Percentiles rank a stretch among this genome's conserved stretches.
Conservation (phyloP, 1,140 invertebrate species). For the Brachionus rotundiformis region DNA sequence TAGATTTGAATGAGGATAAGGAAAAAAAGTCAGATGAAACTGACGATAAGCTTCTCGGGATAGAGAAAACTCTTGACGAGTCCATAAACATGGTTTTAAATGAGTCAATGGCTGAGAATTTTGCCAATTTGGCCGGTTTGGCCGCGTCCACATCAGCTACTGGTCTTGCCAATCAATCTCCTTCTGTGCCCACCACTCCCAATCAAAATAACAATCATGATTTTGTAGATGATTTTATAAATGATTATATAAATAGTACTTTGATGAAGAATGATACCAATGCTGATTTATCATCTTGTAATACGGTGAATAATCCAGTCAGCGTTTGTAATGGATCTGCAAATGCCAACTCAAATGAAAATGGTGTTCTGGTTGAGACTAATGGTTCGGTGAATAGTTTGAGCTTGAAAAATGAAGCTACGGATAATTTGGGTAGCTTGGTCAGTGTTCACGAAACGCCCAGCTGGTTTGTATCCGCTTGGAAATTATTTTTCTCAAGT, state of each 20-base stretch:
- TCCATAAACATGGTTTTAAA: constrained; percentile 32
- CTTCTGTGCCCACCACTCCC: neutral
- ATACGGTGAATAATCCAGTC: neutral
- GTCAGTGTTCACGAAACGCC: constrained; percentile 7
- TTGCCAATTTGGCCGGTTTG: neutral
- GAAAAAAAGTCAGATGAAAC: constrained; percentile 13
- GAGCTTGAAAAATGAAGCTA: neutral
- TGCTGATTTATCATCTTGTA: neutral
- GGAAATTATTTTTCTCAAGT: neutral
- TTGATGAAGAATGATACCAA: constrained; percentile 26
- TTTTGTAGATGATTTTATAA: constrained; percentile 36
- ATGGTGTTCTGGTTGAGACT: neutral
- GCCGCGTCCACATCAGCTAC: neutral
- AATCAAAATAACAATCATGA: constrained; percentile 12
- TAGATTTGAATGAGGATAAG: neutral
- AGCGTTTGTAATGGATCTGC: neutral
- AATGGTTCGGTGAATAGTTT: neutral
- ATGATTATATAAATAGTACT: constrained; percentile 38
- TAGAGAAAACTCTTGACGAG: constrained; percentile 32
- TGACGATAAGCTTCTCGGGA: constrained; percentile 18
- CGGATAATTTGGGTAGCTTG: constrained; percentile 41
- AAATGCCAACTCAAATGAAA: neutral
- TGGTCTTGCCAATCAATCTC: neutral
- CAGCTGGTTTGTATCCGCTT: constrained; percentile 20
- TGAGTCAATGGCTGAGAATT: constrained; percentile 15